A percentile compares a stretch with the other conserved stretches of the same genome.
Evolutionary conservation across 1,140 invertebrate genomes (phyloP).

Genomic region (Penaeus vannamei): DNA sequence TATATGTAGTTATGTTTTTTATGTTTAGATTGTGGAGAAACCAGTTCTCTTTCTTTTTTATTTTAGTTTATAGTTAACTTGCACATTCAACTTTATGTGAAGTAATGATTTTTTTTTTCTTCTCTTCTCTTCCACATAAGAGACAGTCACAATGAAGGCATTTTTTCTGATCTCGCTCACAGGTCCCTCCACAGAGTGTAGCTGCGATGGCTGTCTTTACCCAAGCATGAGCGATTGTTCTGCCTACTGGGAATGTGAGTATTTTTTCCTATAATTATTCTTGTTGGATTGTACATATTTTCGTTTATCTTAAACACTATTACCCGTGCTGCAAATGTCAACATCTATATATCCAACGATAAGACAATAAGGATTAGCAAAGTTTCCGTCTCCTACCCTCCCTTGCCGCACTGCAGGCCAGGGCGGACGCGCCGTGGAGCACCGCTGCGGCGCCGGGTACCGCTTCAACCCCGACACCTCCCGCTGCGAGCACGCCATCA

Average conservation of each 20-base stretch:
- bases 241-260: slow-evolving; percentile 22
- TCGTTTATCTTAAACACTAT: not conserved
- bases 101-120: no score
- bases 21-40: no score
- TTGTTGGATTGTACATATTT: not conserved
- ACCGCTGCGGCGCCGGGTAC: not conserved
- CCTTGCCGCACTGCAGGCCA: not conserved
- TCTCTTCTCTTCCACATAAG: no score
- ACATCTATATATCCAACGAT: not conserved
- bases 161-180: no score
- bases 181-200: not conserved
- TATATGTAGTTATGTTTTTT: no score
- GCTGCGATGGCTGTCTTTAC: slow-evolving; percentile 19
- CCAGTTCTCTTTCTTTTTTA: no score
- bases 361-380: not conserved
- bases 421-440: slow-evolving; percentile 17
- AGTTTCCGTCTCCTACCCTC: not conserved
- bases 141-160: no score
- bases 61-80: no score
- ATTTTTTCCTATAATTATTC: not conserved
- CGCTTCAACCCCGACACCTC: slow-evolving; percentile 24
- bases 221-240: not conserved
- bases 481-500: not conserved
- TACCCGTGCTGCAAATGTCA: not conserved
- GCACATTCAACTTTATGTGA: no score